Evolutionary conservation across 2,888 invertebrate genomes (phyloP).

Genomic region (Lissocephala sabroskyi): DNA sequence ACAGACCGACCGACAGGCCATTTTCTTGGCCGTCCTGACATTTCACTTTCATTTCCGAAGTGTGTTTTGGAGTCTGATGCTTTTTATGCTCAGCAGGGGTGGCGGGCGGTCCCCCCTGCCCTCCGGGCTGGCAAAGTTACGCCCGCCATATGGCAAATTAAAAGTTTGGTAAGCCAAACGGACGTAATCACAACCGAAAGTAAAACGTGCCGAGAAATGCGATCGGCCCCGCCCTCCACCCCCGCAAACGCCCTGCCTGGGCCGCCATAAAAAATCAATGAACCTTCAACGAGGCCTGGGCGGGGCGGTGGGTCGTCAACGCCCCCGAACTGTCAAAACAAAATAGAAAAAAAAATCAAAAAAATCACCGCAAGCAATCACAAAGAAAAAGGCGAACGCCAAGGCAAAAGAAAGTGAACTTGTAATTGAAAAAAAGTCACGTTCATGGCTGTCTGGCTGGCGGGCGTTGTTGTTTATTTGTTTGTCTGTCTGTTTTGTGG

Average conservation of each 20-base stretch:
- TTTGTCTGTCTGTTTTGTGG: background rate
- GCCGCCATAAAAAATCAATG: no score
- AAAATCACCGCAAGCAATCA: slow-evolving; percentile 1
- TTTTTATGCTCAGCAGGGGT: slow-evolving; percentile 21
- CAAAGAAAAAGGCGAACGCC: slow-evolving; percentile 6
- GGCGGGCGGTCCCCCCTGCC: no score
- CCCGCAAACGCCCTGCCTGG: no score
- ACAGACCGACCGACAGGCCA: slow-evolving; percentile 1
- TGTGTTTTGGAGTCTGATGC: slow-evolving; percentile 48
- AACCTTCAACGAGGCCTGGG: slow-evolving; percentile 9
- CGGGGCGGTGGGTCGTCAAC: no score
- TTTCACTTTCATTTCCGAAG: slow-evolving; percentile 66
- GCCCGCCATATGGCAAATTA: no score
- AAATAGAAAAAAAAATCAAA: background rate
- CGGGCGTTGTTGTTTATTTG: background rate
- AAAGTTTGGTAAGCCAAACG: background rate
- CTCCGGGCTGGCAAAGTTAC: no score
- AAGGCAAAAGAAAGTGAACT: slow-evolving; percentile 42
- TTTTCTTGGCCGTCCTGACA: slow-evolving; percentile 46
- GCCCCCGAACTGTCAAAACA: background rate
- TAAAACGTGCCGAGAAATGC: slow-evolving; percentile 32
- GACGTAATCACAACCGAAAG: slow-evolving; percentile 22
- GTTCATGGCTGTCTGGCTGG: slow-evolving; percentile 29
- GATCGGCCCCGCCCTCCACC: slow-evolving; percentile 39
- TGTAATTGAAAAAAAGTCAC: slow-evolving; percentile 45